Base-by-base conservation (phyloP, 2,113 vertebrate species). In the Synchiropus splendidus region DNA sequence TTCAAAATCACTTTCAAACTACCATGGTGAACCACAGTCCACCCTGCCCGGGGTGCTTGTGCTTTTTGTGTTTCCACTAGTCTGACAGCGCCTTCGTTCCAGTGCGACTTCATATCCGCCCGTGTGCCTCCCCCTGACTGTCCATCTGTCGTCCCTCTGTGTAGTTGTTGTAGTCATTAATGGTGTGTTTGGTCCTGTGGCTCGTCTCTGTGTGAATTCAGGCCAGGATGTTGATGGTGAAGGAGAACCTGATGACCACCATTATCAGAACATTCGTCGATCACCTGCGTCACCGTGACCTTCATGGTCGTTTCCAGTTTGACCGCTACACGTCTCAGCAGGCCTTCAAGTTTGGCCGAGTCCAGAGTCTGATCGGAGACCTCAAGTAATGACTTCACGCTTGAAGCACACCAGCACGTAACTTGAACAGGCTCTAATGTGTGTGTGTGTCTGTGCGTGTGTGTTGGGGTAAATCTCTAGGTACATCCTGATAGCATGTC, bases 241-340 rank as follows among this genome's bases (percentile, higher is more conserved):
- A 97, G 70, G 89, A 99, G 77, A 88, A 94, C 71, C 79, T 99
- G 45, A 89, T 99, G 92, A 90, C 88, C 31, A 90, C 88, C 48
- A 97, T 99, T 76, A 92, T 99, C 75, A 89, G 84, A 74, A 92
- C 92, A 0, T 99, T 98, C 45, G 89, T 95, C 79, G 93, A 95
- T 45, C 95, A 98, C 54, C 79, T 99, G 39, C 84, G 87, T 38
- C 92, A 95, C 67, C 78, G 91, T 62, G 94, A 99, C 70, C 59
- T 88, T 35, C 91, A 96, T 63, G 95, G 94, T 17, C 90, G 88
- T 17, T 98, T 99, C 84, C 95, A 97, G 70, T 99, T 99, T 41
- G 92, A 99, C 71, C 87, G 93, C 51, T 97, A 98, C 61, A 98
- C 93, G 0, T 87, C 92, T 16, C 86, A 92, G 54, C 95, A 99